A percentile compares a stretch with the other conserved stretches of the same genome.
These are phyloP conservation scores for Gambusia holbrooki DNA, from an alignment of 2,113 vertebrate genomes.

Conservation along the genomic window DNA sequence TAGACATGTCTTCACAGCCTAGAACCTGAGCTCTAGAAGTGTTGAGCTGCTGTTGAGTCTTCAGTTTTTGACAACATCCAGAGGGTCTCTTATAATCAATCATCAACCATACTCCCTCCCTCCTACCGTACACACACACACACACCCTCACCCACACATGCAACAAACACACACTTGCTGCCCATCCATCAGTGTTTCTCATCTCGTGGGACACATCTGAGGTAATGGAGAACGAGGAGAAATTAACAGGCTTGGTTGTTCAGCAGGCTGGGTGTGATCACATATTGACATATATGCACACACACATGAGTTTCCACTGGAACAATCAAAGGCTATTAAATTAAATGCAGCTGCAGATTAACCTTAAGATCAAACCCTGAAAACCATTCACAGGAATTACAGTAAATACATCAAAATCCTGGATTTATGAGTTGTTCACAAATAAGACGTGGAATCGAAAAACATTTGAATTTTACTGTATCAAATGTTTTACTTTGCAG, in stretches of 20 bases:
- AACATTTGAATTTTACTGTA: too few relatives aligned
- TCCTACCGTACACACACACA: conserved; percentile 21
- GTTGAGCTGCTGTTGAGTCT: conserved; percentile 71
- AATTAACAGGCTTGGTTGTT: conserved; percentile 86
- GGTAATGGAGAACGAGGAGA: conserved; percentile 85
- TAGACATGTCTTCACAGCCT: conserved; percentile 1
- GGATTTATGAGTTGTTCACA: too few relatives aligned
- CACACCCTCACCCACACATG: conserved; percentile 7
- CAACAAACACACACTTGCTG: conserved; percentile 36
- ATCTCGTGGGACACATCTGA: conserved; percentile 89
- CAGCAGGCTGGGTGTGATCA: conserved; percentile 40
- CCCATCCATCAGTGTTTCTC: conserved; percentile 85
- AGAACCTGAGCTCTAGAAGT: conserved; percentile 34
- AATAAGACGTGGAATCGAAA: too few relatives aligned
- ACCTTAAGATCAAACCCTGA: too few relatives aligned
- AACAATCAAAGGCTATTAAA: too few relatives aligned
- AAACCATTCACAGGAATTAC: too few relatives aligned
- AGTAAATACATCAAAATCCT: too few relatives aligned
- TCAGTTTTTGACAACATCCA: conserved; percentile 54
- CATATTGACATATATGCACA: too few relatives aligned
- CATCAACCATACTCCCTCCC: conserved; percentile 21
- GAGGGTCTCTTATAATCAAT: conserved; percentile 61
- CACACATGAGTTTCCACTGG: too few relatives aligned
- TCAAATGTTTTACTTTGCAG: too few relatives aligned
- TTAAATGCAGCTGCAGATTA: too few relatives aligned